A percentile compares a stretch with the other conserved stretches of the same genome.
phyloP scores from a whole-genome alignment of 1,140 invertebrate species.

The Atta colombica region DNA sequence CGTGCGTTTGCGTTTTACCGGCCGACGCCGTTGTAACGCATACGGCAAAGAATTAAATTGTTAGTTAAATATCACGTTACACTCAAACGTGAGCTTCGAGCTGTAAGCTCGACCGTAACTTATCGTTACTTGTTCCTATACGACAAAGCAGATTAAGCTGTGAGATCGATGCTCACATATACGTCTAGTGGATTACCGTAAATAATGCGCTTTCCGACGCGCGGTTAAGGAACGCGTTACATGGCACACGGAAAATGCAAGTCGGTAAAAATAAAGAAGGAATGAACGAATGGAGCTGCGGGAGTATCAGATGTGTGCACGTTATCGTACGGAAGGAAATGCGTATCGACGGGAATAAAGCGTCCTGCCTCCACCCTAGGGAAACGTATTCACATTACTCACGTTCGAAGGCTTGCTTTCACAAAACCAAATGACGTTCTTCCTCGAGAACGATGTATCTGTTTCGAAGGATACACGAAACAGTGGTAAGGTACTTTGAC shows the following conservation, averaged over 20 bases:
- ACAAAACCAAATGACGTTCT: constrained; percentile 65
- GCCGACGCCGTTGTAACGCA: constrained; percentile 3
- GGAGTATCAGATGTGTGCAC: constrained; percentile 30
- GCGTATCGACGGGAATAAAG: constrained; percentile 69
- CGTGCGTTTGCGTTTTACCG: constrained; percentile 7
- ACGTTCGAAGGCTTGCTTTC: constrained; percentile 59
- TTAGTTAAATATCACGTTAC: constrained; percentile 49
- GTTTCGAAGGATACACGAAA: constrained; percentile 9
- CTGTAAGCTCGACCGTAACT: constrained; percentile 30
- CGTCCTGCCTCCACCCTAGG: background rate
- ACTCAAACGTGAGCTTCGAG: background rate
- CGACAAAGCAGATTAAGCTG: constrained; percentile 39
- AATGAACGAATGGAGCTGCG: constrained; percentile 39
- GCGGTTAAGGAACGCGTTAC: constrained; percentile 44
- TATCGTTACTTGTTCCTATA: constrained; percentile 40
- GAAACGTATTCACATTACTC: constrained; percentile 68
- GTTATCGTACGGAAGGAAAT: constrained; percentile 55
- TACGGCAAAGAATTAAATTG: constrained; percentile 49
- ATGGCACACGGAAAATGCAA: constrained; percentile 11
- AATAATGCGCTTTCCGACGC: constrained; percentile 53
- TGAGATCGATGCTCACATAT: constrained; percentile 44
- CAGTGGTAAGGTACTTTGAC: constrained; percentile 36
- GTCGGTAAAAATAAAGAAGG: constrained; percentile 30
- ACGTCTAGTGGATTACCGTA: constrained; percentile 54
- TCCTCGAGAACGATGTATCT: constrained; percentile 47